These are phyloP conservation scores for Pandemis corylana DNA, from an alignment of 2,888 invertebrate genomes.

Conservation along the genomic window DNA sequence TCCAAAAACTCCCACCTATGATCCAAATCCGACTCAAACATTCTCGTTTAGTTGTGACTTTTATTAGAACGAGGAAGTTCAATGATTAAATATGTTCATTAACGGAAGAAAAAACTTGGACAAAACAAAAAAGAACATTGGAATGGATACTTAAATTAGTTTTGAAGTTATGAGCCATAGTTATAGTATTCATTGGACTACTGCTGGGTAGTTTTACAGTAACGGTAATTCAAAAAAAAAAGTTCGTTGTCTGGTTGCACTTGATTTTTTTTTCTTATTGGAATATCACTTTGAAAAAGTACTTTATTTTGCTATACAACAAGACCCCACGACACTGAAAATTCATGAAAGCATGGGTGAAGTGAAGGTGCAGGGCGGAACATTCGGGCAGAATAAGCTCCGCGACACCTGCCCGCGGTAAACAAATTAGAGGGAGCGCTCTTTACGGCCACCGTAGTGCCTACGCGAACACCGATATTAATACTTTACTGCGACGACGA, in stretches of 20 bases:
- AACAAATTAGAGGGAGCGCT: conserved; percentile 54
- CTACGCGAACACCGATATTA: conserved; percentile 32
- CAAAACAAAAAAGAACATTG: too few species aligned
- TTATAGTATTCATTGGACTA: too few species aligned
- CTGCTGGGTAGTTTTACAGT: too few species aligned
- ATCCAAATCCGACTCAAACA: too few species aligned
- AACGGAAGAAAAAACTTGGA: too few species aligned
- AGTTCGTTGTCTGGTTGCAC: not conserved
- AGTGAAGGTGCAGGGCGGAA: conserved; percentile 5
- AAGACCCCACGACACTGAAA: not conserved
- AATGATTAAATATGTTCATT: too few species aligned
- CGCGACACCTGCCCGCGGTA: conserved; percentile 47
- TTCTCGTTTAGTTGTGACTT: too few species aligned
- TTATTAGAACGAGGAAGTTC: too few species aligned
- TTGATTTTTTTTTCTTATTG: not conserved
- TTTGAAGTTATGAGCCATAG: too few species aligned
- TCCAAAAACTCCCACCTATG: too few species aligned
- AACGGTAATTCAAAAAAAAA: not conserved
- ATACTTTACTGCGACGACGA: conserved; percentile 27
- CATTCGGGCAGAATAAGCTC: conserved; percentile 40
- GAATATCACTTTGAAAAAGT: not conserved
- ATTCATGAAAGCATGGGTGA: conserved; percentile 6
- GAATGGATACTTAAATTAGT: too few species aligned
- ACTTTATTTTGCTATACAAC: not conserved
- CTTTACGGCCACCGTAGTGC: conserved; percentile 47